Conservation (phyloP, 2,888 invertebrate genomes). For the Ophion ventricosus region DNA sequence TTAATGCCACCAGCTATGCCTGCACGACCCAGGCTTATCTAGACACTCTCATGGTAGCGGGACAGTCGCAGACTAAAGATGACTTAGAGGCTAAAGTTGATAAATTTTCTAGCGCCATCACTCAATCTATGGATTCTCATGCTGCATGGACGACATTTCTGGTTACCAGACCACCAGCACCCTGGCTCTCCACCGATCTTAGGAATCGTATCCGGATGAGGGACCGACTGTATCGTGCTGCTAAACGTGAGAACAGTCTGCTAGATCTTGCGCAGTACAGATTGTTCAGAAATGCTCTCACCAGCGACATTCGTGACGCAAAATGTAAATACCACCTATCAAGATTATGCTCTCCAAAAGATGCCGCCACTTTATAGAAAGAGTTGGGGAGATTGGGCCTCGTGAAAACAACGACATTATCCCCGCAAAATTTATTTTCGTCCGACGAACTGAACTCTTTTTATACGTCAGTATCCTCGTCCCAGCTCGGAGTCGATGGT, state of each 20-base stretch:
- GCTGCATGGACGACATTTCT: neutral
- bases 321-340: neutral
- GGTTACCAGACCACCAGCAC: neutral
- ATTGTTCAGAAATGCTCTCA: neutral
- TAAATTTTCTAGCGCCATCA: neutral
- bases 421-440: neutral
- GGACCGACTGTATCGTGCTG: neutral
- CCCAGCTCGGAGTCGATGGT: no score
- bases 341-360: no score
- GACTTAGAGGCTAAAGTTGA: neutral
- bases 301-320: neutral
- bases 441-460: neutral
- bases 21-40: rapidly evolving
- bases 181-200: neutral
- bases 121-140: neutral
- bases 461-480: neutral
- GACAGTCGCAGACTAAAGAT: no score
- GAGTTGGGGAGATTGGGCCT: neutral
- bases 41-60: no score
- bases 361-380: neutral
- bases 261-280: neutral
- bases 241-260: neutral
- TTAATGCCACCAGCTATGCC: neutral
- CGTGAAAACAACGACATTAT: neutral
- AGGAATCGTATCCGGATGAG: neutral